Percentiles rank a stretch among this genome's conserved stretches.
Conservation (phyloP, 1,140 invertebrate species). For the Drosophila ambigua region DNA sequence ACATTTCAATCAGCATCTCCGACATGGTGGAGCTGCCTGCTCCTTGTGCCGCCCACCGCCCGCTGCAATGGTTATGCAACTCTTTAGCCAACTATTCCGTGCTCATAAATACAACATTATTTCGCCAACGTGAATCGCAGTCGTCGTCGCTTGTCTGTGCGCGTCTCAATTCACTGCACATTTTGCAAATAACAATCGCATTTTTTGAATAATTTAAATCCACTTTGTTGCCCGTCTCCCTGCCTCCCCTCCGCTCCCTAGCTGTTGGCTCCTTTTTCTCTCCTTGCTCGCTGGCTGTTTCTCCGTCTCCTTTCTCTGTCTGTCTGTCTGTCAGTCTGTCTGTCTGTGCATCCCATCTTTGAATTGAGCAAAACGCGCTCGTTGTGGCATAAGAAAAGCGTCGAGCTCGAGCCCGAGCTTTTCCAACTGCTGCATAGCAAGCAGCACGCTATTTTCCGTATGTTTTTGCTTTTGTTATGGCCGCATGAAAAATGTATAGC, state of each 20-base stretch:
- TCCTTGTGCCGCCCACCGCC: neutral
- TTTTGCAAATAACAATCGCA: constrained; percentile 82
- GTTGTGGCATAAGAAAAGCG: constrained; percentile 65
- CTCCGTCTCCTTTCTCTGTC: too few relatives aligned
- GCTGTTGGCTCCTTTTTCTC: constrained; percentile 1
- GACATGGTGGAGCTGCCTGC: too few relatives aligned
- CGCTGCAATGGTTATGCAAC: constrained; percentile 14
- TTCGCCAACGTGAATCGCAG: constrained; percentile 73
- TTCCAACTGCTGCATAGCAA: constrained; percentile 19
- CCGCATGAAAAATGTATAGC: constrained; percentile 77
- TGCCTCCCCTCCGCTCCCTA: constrained; percentile 4
- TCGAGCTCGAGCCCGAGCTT: neutral
- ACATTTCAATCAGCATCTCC: too few relatives aligned
- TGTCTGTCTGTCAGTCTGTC: constrained; percentile 1
- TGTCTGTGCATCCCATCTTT: constrained; percentile 28
- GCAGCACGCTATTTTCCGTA: constrained; percentile 62
- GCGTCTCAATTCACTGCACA: constrained; percentile 80
- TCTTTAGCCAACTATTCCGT: constrained; percentile 60
- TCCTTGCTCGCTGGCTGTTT: constrained; percentile 1
- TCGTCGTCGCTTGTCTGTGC: constrained; percentile 66
- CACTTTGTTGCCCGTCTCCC: constrained; percentile 70
- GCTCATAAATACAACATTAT: constrained; percentile 81
- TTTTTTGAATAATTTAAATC: constrained; percentile 82
- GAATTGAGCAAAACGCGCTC: constrained; percentile 53
- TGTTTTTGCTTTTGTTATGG: constrained; percentile 57